Evolutionary conservation across 1,140 invertebrate species (phyloP), one percentile per base, ranked within the genome.

Genomic region (Conus betulinus): DNA sequence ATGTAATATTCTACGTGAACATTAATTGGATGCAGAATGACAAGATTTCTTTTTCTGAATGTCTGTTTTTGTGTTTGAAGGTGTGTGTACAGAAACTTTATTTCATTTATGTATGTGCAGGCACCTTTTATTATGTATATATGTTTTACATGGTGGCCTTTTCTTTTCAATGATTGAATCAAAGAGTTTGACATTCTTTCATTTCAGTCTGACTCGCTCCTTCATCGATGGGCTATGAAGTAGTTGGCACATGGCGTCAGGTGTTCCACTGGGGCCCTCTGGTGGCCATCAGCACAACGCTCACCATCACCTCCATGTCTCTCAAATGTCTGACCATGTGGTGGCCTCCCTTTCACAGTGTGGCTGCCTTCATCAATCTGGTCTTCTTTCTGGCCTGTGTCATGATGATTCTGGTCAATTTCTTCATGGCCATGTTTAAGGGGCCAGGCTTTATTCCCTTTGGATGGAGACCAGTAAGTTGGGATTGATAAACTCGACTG

Each of bases 391-490:
- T 96, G 13, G 88, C 91, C 1, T 96, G 95, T 95, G 94, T 95
- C 90, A 91, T 94, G 82, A 95, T 97, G 6, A 98, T 98, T 3
- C 95, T 99, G 17, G 99, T 97, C 93, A 98, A 99, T 95, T 99
- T 99, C 95, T 96, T 99, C 81, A 97, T 97, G 94, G 97, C 98
- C 10, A 97, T 98, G 90, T 96, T 97, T 91, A 97, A 97, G 94
- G 98, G 98, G 51, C 98, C 98, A 76, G 98, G 98, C n/a, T 98
- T 97, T 96, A 96, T 99, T 86, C 97, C 97, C 13, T 94, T 97
- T 51, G 96, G 97, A 89, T 99, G 99, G 98, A 96, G 96, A 95
- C 98, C 98, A 79, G 98, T 97, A 96, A 96, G 67, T 71, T 71
- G 11, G 67, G 15, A 71, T 71, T 13, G 23, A 20, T 71, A 6